These are phyloP conservation scores for Nyctalus aviator DNA, from an alignment of 2,797 vertebrate genomes.

Conservation along the genomic window DNA sequence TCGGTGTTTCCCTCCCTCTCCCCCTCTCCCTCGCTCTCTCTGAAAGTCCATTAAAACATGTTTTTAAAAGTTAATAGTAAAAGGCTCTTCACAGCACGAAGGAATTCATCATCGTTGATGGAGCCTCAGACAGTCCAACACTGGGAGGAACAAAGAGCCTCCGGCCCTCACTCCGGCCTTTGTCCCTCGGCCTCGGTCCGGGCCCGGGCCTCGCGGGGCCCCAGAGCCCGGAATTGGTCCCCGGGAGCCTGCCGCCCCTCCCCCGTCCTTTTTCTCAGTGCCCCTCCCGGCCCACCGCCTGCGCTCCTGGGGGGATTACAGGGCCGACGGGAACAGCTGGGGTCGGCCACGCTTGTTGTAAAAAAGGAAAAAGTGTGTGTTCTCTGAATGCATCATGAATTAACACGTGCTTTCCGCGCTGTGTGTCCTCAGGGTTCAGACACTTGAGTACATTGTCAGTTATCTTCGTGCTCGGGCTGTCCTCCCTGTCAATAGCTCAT, in stretches of 20 bases:
- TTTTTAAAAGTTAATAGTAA: not conserved
- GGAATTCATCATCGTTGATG: not conserved
- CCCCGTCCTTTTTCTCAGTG: not conserved
- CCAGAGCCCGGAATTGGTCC: not conserved
- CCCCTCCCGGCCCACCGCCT: not conserved
- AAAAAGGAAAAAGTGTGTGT: not conserved
- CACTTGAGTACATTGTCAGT: not conserved
- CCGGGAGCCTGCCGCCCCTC: slow-evolving; percentile 28
- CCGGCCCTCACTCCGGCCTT: not conserved
- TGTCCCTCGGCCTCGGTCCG: not conserved
- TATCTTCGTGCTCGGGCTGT: not conserved
- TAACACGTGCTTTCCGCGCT: not conserved
- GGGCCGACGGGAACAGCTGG: not conserved
- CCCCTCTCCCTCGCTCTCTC: no score
- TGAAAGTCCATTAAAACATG: no score
- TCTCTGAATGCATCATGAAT: not conserved
- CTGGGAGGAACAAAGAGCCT: not conserved
- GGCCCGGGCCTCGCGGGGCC: not conserved
- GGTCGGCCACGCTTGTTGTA: not conserved
- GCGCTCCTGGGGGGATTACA: not conserved
- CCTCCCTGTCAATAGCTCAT: not conserved
- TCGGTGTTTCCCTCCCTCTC: no score
- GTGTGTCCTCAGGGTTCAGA: not conserved
- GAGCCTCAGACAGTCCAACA: slow-evolving; percentile 36
- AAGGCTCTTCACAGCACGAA: not conserved